Evolutionary conservation across 2,113 vertebrate genomes (phyloP).

Genomic region (Petrocephalus microphthalmus): DNA sequence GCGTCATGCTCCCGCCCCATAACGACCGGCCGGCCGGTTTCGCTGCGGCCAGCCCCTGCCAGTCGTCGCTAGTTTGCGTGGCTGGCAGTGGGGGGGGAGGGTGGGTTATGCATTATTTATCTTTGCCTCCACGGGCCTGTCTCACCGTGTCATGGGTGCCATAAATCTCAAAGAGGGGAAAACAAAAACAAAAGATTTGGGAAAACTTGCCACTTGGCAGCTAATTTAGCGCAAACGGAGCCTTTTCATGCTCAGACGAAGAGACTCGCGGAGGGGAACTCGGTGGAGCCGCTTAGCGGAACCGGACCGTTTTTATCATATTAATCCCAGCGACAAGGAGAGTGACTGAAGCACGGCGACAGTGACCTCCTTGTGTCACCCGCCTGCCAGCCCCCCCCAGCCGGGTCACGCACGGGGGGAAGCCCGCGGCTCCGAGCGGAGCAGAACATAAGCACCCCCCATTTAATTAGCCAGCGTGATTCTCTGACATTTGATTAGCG

Average conservation of each 20-base stretch:
- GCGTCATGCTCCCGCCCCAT: not conserved
- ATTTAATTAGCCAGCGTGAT: not conserved
- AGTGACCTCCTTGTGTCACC: not conserved
- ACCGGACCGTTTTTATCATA: not conserved
- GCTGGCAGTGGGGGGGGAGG: not conserved
- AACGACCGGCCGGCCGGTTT: not conserved
- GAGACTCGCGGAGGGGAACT: not conserved
- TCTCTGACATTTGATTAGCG: not conserved
- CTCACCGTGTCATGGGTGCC: not conserved
- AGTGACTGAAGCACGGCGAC: not conserved
- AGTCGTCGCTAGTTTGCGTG: not conserved
- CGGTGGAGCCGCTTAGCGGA: not conserved
- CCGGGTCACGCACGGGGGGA: not conserved
- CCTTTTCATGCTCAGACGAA: not conserved
- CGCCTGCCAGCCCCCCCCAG: not conserved
- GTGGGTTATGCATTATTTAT: not conserved
- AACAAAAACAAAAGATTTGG: conserved; percentile 2
- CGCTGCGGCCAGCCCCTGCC: not conserved
- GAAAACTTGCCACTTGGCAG: conserved; percentile 6
- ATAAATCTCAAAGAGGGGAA: conserved; percentile 1
- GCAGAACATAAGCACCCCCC: not conserved
- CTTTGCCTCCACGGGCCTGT: not conserved
- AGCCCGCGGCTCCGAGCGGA: not conserved
- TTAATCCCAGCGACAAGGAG: not conserved
- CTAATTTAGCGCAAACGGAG: not conserved